phyloP scores from a whole-genome alignment of 1,140 invertebrate genomes.

The Drosophila kepulauana region DNA sequence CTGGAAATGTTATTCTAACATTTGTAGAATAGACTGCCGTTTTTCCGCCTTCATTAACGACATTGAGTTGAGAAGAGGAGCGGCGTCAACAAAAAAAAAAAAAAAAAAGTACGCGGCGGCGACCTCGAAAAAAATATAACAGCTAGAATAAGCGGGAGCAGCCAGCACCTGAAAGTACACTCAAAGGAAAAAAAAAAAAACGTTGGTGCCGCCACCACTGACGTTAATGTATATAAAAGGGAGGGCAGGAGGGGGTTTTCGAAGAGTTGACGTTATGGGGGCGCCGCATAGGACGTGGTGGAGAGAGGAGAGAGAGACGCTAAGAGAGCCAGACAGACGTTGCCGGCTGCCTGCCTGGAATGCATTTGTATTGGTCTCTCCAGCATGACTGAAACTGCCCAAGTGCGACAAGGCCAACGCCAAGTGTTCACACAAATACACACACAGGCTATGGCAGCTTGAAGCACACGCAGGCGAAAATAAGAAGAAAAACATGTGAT shows the following conservation, averaged over 20 bases:
- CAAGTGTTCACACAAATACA: conserved; percentile 66
- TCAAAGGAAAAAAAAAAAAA: conserved; percentile 49
- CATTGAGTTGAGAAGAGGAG: conserved; percentile 58
- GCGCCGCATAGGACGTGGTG: conserved; percentile 20
- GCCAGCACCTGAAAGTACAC: conserved; percentile 76
- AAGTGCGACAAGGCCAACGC: conserved; percentile 83
- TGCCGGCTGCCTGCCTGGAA: conserved; percentile 62
- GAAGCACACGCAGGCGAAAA: conserved; percentile 69
- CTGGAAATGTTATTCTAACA: conserved; percentile 17
- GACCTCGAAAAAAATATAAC: conserved; percentile 73
- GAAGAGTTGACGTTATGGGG: conserved; percentile 34
- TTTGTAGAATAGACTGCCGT: conserved; percentile 9
- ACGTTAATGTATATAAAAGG: conserved; percentile 62
- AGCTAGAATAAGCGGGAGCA: conserved; percentile 64
- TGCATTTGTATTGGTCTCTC: conserved; percentile 64
- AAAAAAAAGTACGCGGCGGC: conserved; percentile 36
- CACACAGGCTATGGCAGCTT: conserved; percentile 21
- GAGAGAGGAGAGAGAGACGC: conserved; percentile 4
- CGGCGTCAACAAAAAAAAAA: conserved; percentile 62
- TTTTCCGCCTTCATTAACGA: conserved; percentile 65
- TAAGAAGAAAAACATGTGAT: conserved; percentile 84
- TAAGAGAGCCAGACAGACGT: conserved; percentile 64
- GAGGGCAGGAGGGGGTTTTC: conserved; percentile 8
- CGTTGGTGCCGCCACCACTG: conserved; percentile 42
- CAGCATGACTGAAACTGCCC: conserved; percentile 66